Percentiles rank a stretch among this genome's conserved stretches.
Conservation (phyloP, 2,888 invertebrate species). For the Acheta domesticus region DNA sequence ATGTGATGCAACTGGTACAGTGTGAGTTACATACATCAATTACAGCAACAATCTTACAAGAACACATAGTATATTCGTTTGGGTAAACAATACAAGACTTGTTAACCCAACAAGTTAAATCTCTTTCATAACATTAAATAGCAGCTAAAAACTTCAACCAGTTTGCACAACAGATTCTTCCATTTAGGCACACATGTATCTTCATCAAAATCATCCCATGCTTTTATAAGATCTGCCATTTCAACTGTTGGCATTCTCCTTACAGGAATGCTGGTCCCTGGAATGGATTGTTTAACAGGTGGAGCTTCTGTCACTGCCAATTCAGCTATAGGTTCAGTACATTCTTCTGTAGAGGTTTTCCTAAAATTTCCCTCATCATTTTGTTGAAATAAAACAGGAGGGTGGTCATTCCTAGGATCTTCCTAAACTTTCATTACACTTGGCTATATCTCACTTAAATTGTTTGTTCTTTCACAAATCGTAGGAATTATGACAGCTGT, state of each 20-base stretch:
- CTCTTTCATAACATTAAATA: no score
- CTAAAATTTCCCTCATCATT: neutral
- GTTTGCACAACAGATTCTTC: neutral
- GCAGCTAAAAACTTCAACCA: neutral
- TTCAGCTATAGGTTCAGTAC: neutral
- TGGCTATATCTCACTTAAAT: neutral
- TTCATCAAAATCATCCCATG: conserved; percentile 35
- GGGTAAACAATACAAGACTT: no score
- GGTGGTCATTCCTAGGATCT: neutral
- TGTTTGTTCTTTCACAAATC: neutral
- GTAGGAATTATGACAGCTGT: neutral
- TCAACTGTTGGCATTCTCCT: conserved; percentile 25
- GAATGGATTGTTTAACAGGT: neutral
- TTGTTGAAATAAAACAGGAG: neutral
- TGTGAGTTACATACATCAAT: no score
- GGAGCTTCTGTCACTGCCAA: neutral
- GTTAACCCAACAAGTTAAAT: no score
- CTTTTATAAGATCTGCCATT: conserved; percentile 32
- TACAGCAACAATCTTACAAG: no score
- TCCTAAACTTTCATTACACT: neutral
- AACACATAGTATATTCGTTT: no score
- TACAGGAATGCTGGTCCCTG: neutral
- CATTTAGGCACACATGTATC: conserved; percentile 11
- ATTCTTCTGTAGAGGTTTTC: neutral
- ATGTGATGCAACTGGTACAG: no score